Percentiles rank a stretch among this genome's conserved stretches.
phyloP scores from a whole-genome alignment of 2,113 vertebrate genomes.

The Pampusana beccarii region DNA sequence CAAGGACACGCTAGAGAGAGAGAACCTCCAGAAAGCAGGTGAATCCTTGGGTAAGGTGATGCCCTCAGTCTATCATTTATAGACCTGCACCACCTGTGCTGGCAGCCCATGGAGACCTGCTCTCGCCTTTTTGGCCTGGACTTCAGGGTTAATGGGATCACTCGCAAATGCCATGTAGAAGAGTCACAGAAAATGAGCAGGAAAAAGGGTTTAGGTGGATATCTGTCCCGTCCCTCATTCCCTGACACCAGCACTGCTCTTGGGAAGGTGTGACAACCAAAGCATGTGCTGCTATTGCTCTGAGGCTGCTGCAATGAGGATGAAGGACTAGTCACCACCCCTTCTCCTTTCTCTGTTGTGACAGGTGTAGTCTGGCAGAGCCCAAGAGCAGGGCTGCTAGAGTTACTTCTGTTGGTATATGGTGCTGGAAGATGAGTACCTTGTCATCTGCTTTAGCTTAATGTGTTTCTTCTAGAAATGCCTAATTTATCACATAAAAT shows the following conservation, averaged over 20 bases:
- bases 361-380: neutral
- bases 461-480: neutral
- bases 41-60: neutral
- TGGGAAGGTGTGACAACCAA: neutral
- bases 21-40: neutral
- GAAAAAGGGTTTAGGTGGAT: neutral
- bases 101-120: neutral
- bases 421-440: neutral
- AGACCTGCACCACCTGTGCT: neutral
- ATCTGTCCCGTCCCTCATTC: neutral
- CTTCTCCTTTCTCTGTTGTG: neutral
- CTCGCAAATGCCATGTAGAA: neutral
- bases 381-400: neutral
- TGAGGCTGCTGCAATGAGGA: neutral
- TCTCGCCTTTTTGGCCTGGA: neutral
- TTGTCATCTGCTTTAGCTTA: neutral
- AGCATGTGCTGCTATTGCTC: neutral
- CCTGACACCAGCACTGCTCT: neutral
- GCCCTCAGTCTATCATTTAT: neutral
- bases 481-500: neutral
- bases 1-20: neutral
- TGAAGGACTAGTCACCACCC: neutral
- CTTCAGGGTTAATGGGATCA: neutral
- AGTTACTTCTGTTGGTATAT: neutral
- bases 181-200: neutral